Evolutionary conservation across 2,113 vertebrate genomes (phyloP), one percentile per base, ranked within the genome.

Genomic region (Cololabis saira): DNA sequence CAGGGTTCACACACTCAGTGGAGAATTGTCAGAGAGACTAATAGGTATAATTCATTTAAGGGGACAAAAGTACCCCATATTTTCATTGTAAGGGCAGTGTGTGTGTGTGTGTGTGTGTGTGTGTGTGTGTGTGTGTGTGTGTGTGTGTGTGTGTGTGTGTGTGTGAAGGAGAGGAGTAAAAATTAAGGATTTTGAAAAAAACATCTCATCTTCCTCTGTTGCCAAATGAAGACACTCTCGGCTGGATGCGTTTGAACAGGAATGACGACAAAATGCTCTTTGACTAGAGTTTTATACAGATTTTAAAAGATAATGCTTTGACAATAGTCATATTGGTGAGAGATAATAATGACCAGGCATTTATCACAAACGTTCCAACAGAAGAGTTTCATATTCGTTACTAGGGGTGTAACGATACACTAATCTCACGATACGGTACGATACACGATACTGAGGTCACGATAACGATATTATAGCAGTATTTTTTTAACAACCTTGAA

Each of bases 21-120:
- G 67, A 76, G 68, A 82, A 58, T 84, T 90, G 89, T 91, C 91
- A 88, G 74, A 63, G 86, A 91, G 89, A 91, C 83, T 91, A 92
- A 92, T 91, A 76, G 74, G 70, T 78, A 75, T 86, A 90, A 91
- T 91, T 92, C 81, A 70, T 88, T 87, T 86, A 78, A 87, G 79
- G 76, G 75, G 87, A 84, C 71, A 73, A 89, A 91, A 92, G 91
- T 89, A 92, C 69, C 75, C 60, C 80, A 78, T 83, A 84, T 89
- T 90, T 87, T 85, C 83, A 87, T 88, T 88, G 83, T 72, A 81
- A 84, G 71, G 81, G 67, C 65, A 65, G 76, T 51, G 49, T 22
- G 45, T 11, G 48, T 50, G 67, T 41, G 67, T 3, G 74, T 0
- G 58, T 37, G 33, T 37, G 33, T 7, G 33, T 37, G 64, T 56